Percentiles rank a stretch among this genome's conserved stretches.
Evolutionary conservation across 2,797 vertebrate species (phyloP).

Genomic region (Heterohyrax brucei): DNA sequence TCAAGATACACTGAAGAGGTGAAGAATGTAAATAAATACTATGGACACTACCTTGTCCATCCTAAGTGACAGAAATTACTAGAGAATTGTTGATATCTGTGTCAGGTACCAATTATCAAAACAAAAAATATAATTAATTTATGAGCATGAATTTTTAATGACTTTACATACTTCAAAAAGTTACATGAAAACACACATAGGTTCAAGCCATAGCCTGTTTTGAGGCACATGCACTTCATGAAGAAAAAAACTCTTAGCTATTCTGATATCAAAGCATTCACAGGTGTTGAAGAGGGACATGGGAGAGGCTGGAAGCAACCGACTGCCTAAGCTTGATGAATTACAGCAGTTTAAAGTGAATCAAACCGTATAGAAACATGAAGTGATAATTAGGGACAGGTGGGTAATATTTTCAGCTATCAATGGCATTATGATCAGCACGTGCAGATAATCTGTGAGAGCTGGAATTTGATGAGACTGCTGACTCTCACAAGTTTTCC

Average conservation of each 20-base stretch:
- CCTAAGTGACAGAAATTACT: background rate
- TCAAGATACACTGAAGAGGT: background rate
- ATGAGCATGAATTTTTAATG: constrained; percentile 14
- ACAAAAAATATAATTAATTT: background rate
- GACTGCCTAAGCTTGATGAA: background rate
- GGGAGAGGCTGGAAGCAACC: background rate
- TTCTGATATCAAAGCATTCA: background rate
- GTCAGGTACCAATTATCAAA: background rate
- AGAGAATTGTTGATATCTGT: constrained; percentile 9
- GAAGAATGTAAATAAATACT: constrained; percentile 17
- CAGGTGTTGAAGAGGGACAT: background rate
- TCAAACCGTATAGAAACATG: background rate
- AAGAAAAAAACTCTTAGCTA: background rate
- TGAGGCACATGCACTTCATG: background rate
- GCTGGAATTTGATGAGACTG: background rate
- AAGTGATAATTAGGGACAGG: background rate
- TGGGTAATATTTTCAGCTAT: background rate
- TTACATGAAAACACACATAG: background rate
- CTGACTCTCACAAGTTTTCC: background rate
- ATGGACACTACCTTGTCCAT: background rate
- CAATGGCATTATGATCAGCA: background rate
- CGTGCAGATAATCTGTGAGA: background rate
- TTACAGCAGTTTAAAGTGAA: background rate
- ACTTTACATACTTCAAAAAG: constrained; percentile 14
- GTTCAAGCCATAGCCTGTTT: background rate